Evolutionary conservation across 35 echinoderm and acorn worm genomes (phyloP), one percentile per base, ranked within the genome.

Genomic region (Hemicentrotus pulcherrimus): DNA sequence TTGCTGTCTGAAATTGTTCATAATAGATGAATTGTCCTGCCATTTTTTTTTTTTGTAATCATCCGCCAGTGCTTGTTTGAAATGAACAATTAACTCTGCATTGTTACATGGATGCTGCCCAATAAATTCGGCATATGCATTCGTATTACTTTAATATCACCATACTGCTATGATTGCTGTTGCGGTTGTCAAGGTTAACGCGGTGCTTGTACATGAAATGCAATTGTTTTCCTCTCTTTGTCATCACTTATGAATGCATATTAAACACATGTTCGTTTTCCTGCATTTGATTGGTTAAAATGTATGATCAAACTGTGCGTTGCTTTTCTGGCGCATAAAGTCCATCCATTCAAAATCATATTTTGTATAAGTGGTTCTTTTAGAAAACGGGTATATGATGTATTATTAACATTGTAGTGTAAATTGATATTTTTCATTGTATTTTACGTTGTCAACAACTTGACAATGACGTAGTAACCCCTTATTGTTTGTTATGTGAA

Each of bases 381-480:
- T 78, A 78, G 65, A 78, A 78, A 78, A 78, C 65, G 65, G 65
- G 65, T 78, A 78, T 78, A 78, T 78, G n/a, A 78, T 78, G 65
- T n/a, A 24, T 71, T n/a, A 78, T 28, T 28, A 28, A 28, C 22
- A 28, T 78, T n/a, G 18, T 78, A 78, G 19, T 28, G 65, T 78
- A 78, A 78, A 28, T 78, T 8, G 19, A 78, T n/a, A 59, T 9
- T 41, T 78, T n/a, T 78, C 19, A 78, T 78, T 78, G 22, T 28
- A n/a, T 78, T 24, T 71, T 71, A 78, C 28, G 22, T n/a, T 78
- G 4, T 78, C 65, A 22, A n/a, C 19, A 22, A 78, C 28, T 70
- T 70, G 0, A 70, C 61, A 19, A 1, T n/a, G 19, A 28, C 28
- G 28, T 28, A 55, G 65, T 78, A 7, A 22, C 19, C 65, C 7